phyloP scores from a whole-genome alignment of 2,797 vertebrate species.

The Leucoraja ocellata region DNA sequence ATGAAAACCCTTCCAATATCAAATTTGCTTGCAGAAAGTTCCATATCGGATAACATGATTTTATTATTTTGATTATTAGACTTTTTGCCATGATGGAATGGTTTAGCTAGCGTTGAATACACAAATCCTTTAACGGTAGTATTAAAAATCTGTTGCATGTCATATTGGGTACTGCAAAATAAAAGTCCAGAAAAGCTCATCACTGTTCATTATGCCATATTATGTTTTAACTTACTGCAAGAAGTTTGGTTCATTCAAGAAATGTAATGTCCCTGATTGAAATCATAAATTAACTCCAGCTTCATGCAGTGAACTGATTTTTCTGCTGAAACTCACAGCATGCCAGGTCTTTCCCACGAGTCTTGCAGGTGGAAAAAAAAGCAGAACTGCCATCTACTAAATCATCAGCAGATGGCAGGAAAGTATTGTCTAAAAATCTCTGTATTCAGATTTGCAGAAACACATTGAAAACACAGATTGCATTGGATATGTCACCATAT shows the following conservation, averaged over 20 bases:
- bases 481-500: neutral
- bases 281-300: neutral
- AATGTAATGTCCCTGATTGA: neutral
- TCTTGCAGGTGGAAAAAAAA: neutral
- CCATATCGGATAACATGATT: neutral
- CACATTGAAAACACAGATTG: neutral
- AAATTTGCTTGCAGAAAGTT: too few species aligned
- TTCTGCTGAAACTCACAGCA: neutral
- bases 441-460: neutral
- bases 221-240: neutral
- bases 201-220: neutral
- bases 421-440: slow-evolving; percentile 12
- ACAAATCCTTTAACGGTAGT: neutral
- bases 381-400: neutral
- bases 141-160: neutral
- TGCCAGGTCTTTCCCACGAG: neutral
- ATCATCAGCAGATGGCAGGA: slow-evolving; percentile 23
- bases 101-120: neutral
- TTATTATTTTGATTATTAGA: neutral
- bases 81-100: neutral
- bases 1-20: neutral
- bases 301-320: neutral
- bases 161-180: neutral
- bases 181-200: neutral
- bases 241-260: neutral